Evolutionary conservation across 2,797 vertebrate genomes (phyloP), one percentile per base, ranked within the genome.

Genomic region (Saxicola maurus): DNA sequence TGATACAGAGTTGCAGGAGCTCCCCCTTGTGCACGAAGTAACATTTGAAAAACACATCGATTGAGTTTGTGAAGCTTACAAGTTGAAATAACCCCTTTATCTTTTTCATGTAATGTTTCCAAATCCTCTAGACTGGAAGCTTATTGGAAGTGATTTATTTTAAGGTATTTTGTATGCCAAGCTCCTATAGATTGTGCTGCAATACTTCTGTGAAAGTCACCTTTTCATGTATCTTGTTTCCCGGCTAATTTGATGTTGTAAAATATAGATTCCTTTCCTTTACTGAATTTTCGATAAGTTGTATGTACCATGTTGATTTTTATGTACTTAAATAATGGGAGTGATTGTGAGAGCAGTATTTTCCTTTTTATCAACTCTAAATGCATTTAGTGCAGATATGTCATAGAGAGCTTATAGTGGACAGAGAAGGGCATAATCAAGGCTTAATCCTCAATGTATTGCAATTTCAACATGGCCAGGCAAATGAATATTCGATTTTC

Each of bases 21-120:
- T 94, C 97, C 97, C 94, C 90, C 97, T 97, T 66, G 95, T 96
- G 97, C 79, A 68, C 1, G 5, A 83, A 66, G 9, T 64, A 2
- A 15, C 66, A 80, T 49, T 84, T 3, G 8, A 64, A 74, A 73
- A 72, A 46, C 14, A 18, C 56, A 7, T 5, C 43, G 13, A 8
- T 40, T 14, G 18, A 77, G 10, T 79, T 69, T 31, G 31, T 37
- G 67, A 75, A 3, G 12, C 12, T 61, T n/a, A 21, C 7, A 52
- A n/a, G 9, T 61, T 60, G 31, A 60, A 77, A 67, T 7, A 17
- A 48, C 40, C 14, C 7, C 24, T 72, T 84, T 38, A 9, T 67
- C 11, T 74, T 85, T 85, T 91, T 61, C 13, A 18, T 55, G 4
- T 52, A 74, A 48, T 75, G 17, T 38, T 42, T 90, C 38, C 21